Conservation (phyloP, 2,888 invertebrate genomes). For the Sinhomidia bicolor region DNA sequence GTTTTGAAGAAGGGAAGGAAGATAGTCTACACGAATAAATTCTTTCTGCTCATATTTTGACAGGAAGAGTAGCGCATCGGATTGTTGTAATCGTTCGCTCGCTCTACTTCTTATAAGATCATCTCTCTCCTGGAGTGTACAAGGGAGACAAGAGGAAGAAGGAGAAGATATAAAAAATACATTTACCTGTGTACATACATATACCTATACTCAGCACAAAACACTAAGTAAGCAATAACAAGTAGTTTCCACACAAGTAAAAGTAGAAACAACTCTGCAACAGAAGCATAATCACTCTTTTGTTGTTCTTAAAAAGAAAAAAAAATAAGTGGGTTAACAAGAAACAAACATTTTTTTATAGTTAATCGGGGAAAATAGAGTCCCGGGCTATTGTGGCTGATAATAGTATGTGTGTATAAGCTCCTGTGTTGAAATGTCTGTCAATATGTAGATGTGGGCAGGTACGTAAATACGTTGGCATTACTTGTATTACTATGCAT, state of each 20-base stretch:
- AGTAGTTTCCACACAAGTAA: conserved; percentile 42
- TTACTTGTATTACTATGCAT: too few relatives aligned
- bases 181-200: too few relatives aligned
- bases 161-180: conserved; percentile 13
- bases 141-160: conserved; percentile 19
- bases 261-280: conserved; percentile 55
- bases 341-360: conserved; percentile 56
- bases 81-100: too few relatives aligned
- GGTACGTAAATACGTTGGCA: too few relatives aligned
- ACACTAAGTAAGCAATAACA: conserved; percentile 67
- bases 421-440: too few relatives aligned
- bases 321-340: conserved; percentile 72
- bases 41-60: conserved; percentile 69
- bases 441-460: too few relatives aligned
- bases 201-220: conserved; percentile 44
- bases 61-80: conserved; percentile 66
- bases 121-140: conserved; percentile 41
- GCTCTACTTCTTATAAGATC: conserved; percentile 44
- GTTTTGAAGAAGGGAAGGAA: conserved; percentile 18
- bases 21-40: conserved; percentile 45
- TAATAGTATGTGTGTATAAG: not conserved
- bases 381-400: not conserved
- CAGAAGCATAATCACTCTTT: conserved; percentile 59
- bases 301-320: conserved; percentile 38
- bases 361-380: conserved; percentile 49